Evolutionary conservation across 2,797 vertebrate genomes (phyloP).

Genomic region (Synaphobranchus kaupii): DNA sequence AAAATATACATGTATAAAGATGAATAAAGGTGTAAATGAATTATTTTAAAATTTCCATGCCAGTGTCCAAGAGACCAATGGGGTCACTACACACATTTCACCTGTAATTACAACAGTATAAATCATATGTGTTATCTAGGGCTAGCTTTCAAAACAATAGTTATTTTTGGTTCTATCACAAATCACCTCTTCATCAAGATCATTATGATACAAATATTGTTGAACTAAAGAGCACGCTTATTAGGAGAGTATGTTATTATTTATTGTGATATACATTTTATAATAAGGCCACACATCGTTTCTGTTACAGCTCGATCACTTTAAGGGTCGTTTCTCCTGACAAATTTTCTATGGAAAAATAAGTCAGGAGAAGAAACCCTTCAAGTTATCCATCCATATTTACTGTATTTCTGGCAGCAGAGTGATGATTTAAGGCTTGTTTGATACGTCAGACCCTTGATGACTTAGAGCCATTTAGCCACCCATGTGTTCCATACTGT

Average conservation of each 20-base stretch:
- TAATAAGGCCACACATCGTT: background rate
- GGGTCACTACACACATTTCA: background rate
- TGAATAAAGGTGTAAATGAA: slow-evolving; percentile 59
- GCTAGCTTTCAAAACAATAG: background rate
- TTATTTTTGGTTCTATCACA: background rate
- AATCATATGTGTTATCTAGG: background rate
- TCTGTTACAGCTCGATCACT: background rate
- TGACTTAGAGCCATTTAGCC: too few species aligned
- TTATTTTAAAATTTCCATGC: slow-evolving; percentile 53
- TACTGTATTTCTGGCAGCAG: too few species aligned
- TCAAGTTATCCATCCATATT: too few species aligned
- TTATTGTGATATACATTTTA: background rate
- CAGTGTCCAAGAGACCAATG: slow-evolving; percentile 30
- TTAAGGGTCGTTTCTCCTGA: too few species aligned
- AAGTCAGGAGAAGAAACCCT: too few species aligned
- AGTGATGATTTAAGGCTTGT: too few species aligned
- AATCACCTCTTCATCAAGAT: background rate
- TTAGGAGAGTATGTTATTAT: background rate
- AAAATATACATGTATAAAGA: slow-evolving; percentile 64
- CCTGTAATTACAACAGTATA: background rate
- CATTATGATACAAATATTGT: background rate
- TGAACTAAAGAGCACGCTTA: background rate
- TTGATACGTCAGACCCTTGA: too few species aligned
- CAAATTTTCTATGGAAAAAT: too few species aligned
- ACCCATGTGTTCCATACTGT: too few species aligned